Evolutionary conservation across 2,888 invertebrate species (phyloP).

Genomic region (Priocnemis perturbator): DNA sequence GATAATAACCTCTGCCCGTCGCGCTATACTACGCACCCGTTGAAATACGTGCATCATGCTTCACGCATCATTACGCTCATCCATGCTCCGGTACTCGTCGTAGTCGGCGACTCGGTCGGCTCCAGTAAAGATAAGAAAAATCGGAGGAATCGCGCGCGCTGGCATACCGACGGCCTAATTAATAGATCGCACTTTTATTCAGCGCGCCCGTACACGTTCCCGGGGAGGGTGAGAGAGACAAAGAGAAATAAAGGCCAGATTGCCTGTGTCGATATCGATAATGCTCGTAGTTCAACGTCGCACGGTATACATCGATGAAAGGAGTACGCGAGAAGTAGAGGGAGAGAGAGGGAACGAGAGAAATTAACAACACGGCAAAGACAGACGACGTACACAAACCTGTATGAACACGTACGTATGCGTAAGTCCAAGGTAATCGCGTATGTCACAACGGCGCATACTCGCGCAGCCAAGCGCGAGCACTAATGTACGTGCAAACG

Average conservation of each 20-base stretch:
- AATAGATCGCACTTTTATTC: constrained; percentile 25
- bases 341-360: background rate
- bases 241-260: too few species aligned
- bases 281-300: too few species aligned
- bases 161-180: constrained; percentile 35
- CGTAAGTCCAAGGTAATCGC: constrained; percentile 72
- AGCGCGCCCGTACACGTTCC: constrained; percentile 29
- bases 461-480: constrained; percentile 28
- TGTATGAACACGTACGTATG: constrained; percentile 29
- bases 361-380: background rate
- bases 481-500: constrained; percentile 22
- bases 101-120: background rate
- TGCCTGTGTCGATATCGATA: background rate
- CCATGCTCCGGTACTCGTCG: constrained; percentile 1
- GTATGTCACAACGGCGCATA: constrained; percentile 67
- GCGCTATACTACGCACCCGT: background rate
- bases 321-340: background rate
- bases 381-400: background rate
- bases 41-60: constrained; percentile 10
- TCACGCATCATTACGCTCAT: constrained; percentile 19
- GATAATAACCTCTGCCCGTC: constrained; percentile 19
- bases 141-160: background rate
- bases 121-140: background rate
- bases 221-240: too few species aligned
- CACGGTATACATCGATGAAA: too few species aligned